Base-by-base conservation (phyloP, 2,888 invertebrate species). In the Lasioglossum vierecki region DNA sequence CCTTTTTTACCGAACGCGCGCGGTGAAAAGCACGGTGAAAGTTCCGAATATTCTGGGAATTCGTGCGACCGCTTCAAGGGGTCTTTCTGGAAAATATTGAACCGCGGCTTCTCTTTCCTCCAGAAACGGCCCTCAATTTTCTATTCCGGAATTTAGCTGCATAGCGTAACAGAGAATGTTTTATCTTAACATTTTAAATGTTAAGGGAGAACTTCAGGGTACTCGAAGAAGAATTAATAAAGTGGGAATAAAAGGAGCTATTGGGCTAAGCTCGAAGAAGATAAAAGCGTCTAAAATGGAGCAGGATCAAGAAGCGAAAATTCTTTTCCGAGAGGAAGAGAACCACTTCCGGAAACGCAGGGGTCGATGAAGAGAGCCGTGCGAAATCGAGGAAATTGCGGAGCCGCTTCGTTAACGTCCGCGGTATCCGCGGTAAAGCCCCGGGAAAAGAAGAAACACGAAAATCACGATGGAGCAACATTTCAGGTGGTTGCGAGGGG, bases 401-500 rank as follows among this genome's bases (percentile, higher is more conserved):
- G 44, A n/a, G 1, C 75, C 75, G 75, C 41, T 79, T 85, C 83
- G 18, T 83, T 85, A 83, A 74, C 68, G 68, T 35, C 26, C 44
- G 44, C 41, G 66, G 15, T 82, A 53, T 79, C 46, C 72, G 30
- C 15, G 63, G 49, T 15, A n/a, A 44, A 22, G 35, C 30, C 76
- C 68, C 18, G 8, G 46, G 49, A 35, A 39, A 35, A 30, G 30
- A 30, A 84, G 73, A 79, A 84, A 79, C 74, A 81, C 30, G 75
- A 76, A 81, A 86, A 86, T 84, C 86, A 86, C 81, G 84, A 84
- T 79, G 78, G 77, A 11, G 76, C 35, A 76, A 84, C 87, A 85
- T 84, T 79, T 87, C 80, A 82, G 57, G 39, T 57, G n/a, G 30
- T 46, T 75, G 75, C 70, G 60, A 68, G 13, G 26, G 2, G 66